Conservation (phyloP, 2,113 vertebrate species). For the Gasterosteus nipponicus region DNA sequence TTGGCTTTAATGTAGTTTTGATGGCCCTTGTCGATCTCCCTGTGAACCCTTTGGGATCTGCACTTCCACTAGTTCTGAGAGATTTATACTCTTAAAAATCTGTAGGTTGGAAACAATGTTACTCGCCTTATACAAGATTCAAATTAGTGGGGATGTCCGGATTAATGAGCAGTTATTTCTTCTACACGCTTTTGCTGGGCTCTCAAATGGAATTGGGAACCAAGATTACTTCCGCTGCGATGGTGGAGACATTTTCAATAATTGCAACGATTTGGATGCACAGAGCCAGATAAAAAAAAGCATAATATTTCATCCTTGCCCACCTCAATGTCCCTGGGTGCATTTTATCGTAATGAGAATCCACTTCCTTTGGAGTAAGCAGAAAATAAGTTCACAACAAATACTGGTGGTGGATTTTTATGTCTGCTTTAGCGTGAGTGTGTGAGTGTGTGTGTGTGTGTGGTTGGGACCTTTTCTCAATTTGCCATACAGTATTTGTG, state of each 20-base stretch:
- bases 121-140: neutral
- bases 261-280: conserved; percentile 31
- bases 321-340: conserved; percentile 45
- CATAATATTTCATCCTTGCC: conserved; percentile 52
- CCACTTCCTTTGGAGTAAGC: conserved; percentile 39
- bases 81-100: neutral
- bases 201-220: conserved; percentile 23
- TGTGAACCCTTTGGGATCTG: neutral
- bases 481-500: neutral
- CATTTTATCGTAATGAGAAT: conserved; percentile 57
- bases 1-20: conserved; percentile 33
- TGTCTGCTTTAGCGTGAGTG: neutral
- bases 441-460: neutral
- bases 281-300: conserved; percentile 48
- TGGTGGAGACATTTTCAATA: conserved; percentile 33
- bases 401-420: conserved; percentile 10
- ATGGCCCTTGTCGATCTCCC: conserved; percentile 27
- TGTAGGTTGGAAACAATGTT: neutral
- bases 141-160: neutral
- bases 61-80: conserved; percentile 4
- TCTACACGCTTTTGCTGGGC: conserved; percentile 8
- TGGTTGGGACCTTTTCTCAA: neutral
- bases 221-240: neutral
- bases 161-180: conserved; percentile 1
- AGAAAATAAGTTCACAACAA: conserved; percentile 19